phyloP scores from a whole-genome alignment of 2,888 invertebrate genomes.

The Drosophila tripunctata region DNA sequence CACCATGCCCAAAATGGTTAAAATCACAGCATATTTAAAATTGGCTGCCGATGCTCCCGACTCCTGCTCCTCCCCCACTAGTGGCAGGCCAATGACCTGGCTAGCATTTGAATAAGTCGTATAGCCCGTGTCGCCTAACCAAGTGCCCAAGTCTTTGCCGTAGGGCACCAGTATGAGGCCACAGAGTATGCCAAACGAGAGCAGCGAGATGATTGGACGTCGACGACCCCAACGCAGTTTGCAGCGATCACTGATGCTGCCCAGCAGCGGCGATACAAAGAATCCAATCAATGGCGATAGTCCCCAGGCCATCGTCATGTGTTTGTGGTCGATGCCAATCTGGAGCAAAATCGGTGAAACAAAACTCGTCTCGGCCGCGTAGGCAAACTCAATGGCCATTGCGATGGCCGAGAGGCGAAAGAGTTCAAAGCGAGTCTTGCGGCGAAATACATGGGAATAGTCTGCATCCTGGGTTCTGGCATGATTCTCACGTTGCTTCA shows the following conservation, averaged over 20 bases:
- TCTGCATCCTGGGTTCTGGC: slow-evolving; percentile 82
- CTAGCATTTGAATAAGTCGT: slow-evolving; percentile 6
- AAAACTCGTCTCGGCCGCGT: slow-evolving; percentile 88
- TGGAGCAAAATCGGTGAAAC: slow-evolving; percentile 87
- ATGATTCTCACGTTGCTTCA: slow-evolving; percentile 82
- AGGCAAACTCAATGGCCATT: slow-evolving; percentile 87
- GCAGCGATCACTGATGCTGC: slow-evolving; percentile 87
- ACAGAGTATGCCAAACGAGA: slow-evolving; percentile 86
- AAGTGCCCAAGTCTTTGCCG: slow-evolving; percentile 85
- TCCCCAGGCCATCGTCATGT: slow-evolving; percentile 86
- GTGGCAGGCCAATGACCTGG: not conserved
- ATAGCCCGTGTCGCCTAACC: slow-evolving; percentile 84
- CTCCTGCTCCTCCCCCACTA: not conserved
- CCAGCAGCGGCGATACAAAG: slow-evolving; percentile 85
- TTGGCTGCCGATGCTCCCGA: slow-evolving; percentile 53
- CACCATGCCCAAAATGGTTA: slow-evolving; percentile 87
- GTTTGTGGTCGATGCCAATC: slow-evolving; percentile 86
- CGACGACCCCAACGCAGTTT: slow-evolving; percentile 85
- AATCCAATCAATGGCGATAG: slow-evolving; percentile 84
- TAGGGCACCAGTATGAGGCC: slow-evolving; percentile 87
- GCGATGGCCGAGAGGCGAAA: slow-evolving; percentile 82
- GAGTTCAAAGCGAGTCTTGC: slow-evolving; percentile 82
- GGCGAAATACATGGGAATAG: slow-evolving; percentile 84
- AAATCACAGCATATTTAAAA: slow-evolving; percentile 84
- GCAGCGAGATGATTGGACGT: slow-evolving; percentile 86